Conservation (phyloP, 2,113 vertebrate species). For the Neodon shergylaensis region DNA sequence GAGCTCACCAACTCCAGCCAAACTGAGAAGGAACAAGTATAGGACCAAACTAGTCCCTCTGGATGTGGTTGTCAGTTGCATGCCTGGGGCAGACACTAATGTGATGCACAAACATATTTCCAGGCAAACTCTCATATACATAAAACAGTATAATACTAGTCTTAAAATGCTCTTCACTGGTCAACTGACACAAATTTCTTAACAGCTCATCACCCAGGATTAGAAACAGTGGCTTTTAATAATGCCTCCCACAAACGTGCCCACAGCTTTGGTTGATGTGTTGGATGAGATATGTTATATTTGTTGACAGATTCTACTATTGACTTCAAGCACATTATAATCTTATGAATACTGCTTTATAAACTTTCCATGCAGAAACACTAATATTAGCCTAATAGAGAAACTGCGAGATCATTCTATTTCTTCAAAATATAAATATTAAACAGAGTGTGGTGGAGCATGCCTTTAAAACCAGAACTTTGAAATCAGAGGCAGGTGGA, state of each 20-base stretch:
- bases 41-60: too few relatives aligned
- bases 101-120: neutral
- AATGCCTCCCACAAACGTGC: neutral
- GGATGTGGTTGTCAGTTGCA: too few relatives aligned
- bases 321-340: neutral
- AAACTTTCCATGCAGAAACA: neutral
- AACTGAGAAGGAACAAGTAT: too few relatives aligned
- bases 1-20: too few relatives aligned
- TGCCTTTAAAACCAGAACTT: neutral
- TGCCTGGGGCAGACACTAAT: neutral
- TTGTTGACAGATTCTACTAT: neutral
- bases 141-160: neutral
- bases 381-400: neutral
- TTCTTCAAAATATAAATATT: neutral
- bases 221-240: neutral
- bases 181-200: neutral
- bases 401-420: neutral
- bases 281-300: neutral
- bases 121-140: neutral
- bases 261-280: neutral
- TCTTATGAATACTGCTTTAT: neutral
- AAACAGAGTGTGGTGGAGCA: neutral
- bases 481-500: neutral
- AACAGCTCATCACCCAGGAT: neutral
- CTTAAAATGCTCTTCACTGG: neutral